phyloP scores from a whole-genome alignment of 2,888 invertebrate genomes.

The Helicoverpa assulta region DNA sequence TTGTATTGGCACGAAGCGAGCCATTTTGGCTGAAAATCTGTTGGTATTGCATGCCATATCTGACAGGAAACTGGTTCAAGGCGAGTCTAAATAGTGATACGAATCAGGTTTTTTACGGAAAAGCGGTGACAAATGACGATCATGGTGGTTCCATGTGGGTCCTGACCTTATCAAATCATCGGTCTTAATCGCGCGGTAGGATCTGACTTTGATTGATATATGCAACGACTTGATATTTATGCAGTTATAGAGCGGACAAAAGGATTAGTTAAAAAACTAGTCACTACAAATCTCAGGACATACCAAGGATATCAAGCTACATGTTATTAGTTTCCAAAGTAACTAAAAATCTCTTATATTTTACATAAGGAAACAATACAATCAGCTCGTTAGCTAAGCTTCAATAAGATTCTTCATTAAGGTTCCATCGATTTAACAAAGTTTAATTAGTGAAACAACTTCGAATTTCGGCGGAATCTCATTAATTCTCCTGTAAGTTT shows the following conservation, averaged over 20 bases:
- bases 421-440: slow-evolving; percentile 22
- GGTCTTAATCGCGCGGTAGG: slow-evolving; percentile 40
- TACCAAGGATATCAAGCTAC: background rate
- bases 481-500: slow-evolving; percentile 23
- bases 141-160: slow-evolving; percentile 29
- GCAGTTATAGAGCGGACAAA: background rate
- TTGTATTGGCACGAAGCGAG: slow-evolving; percentile 29
- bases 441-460: slow-evolving; percentile 40
- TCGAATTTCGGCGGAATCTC: slow-evolving; percentile 20
- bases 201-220: slow-evolving; percentile 28
- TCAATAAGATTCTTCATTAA: slow-evolving; percentile 47
- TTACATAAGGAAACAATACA: background rate
- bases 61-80: slow-evolving; percentile 54
- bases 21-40: slow-evolving; percentile 25
- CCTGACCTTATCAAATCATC: slow-evolving; percentile 43
- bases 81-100: slow-evolving; percentile 53
- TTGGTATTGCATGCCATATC: slow-evolving; percentile 43
- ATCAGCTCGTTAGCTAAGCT: slow-evolving; percentile 5
- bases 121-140: slow-evolving; percentile 43
- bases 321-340: background rate
- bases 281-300: background rate
- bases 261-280: background rate
- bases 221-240: background rate
- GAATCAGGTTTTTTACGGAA: slow-evolving; percentile 44
- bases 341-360: too few species aligned